Conservation (phyloP, 1,140 invertebrate genomes). For the Homarus americanus region DNA sequence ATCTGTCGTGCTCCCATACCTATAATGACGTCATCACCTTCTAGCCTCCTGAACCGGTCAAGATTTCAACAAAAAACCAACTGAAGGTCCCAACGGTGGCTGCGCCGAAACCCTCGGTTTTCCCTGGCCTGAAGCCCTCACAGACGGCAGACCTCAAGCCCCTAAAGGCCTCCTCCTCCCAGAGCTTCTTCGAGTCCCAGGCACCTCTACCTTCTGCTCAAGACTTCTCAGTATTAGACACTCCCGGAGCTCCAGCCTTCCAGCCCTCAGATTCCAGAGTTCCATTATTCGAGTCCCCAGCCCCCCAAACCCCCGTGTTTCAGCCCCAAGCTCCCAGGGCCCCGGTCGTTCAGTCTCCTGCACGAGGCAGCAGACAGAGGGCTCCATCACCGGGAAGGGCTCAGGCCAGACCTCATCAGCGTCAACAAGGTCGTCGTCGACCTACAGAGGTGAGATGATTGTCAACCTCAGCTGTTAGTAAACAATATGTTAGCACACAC, state of each 20-base stretch:
- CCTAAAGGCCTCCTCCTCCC: not conserved
- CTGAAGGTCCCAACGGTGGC: slow-evolving; percentile 42
- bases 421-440: not conserved
- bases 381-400: not conserved
- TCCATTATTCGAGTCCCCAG: not conserved
- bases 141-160: not conserved
- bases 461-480: no score
- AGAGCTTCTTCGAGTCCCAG: not conserved
- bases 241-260: not conserved
- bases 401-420: not conserved
- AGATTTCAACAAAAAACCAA: not conserved
- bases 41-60: slow-evolving; percentile 32
- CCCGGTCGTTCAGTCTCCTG: not conserved
- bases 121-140: not conserved
- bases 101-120: slow-evolving; percentile 16
- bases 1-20: no score
- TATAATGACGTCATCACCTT: not conserved
- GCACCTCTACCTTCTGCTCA: no score
- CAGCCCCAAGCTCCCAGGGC: no score
- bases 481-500: no score
- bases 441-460: not conserved
- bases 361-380: not conserved
- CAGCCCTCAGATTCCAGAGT: not conserved
- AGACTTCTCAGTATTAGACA: not conserved
- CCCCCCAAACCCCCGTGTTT: not conserved